These are phyloP conservation scores for Melanerpes formicivorus DNA, from an alignment of 2,113 vertebrate genomes.

Conservation along the genomic window DNA sequence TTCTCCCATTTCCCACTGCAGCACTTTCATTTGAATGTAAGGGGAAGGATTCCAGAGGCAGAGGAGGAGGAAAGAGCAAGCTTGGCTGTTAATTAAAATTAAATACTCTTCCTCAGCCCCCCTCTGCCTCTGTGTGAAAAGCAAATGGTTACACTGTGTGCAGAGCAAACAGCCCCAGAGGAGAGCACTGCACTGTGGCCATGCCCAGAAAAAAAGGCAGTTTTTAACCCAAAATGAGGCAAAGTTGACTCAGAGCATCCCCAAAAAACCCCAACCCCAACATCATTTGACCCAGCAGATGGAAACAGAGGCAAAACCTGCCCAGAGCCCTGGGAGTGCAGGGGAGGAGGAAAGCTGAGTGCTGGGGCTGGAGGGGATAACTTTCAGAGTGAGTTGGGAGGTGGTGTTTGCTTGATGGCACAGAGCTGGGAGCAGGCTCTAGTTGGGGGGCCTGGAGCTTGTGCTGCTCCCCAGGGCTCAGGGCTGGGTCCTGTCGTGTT, in stretches of 20 bases:
- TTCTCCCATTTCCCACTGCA: neutral
- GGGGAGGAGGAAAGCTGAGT: too few species aligned
- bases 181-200: rapidly evolving
- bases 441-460: too few species aligned
- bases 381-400: too few species aligned
- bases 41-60: neutral
- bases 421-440: too few species aligned
- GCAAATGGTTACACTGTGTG: neutral
- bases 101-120: neutral
- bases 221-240: neutral
- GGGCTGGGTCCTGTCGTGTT: too few species aligned
- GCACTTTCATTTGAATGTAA: neutral
- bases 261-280: too few species aligned
- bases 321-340: neutral
- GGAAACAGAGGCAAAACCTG: neutral
- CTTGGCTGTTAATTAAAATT: conserved; percentile 15
- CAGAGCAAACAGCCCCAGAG: neutral
- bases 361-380: too few species aligned
- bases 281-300: neutral
- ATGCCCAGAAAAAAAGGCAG: rapidly evolving
- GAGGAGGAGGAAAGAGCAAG: neutral
- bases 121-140: neutral
- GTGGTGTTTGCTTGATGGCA: too few species aligned
- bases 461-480: too few species aligned
- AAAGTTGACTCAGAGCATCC: neutral